Conservation (phyloP, 2,888 invertebrate species). For the Nephrotoma flavescens region DNA sequence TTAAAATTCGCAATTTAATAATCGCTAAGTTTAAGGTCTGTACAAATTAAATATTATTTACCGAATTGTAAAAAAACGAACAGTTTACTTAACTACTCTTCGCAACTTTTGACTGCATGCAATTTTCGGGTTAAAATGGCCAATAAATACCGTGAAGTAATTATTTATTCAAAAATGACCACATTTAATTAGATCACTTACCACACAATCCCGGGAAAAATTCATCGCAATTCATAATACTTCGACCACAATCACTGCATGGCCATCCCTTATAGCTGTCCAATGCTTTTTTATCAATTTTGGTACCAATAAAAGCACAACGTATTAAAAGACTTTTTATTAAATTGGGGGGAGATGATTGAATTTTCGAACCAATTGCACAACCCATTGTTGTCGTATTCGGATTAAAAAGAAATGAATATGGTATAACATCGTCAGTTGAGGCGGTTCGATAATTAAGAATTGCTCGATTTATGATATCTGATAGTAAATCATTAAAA, state of each 20-base stretch:
- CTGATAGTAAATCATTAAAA: neutral
- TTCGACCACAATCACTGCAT: neutral
- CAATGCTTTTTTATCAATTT: neutral
- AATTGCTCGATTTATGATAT: neutral
- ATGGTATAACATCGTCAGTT: neutral
- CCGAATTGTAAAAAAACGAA: too few relatives aligned
- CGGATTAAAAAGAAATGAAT: neutral
- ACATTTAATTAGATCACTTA: neutral
- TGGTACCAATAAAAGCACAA: neutral
- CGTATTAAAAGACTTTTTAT: neutral
- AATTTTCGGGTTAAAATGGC: too few relatives aligned
- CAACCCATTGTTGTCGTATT: neutral
- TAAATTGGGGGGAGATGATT: neutral
- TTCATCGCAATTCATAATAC: neutral
- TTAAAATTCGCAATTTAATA: too few relatives aligned
- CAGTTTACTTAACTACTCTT: too few relatives aligned
- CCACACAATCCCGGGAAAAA: neutral
- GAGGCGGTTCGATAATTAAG: neutral
- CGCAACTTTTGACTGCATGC: too few relatives aligned
- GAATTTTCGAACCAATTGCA: neutral
- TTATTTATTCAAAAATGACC: neutral
- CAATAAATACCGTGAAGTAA: too few relatives aligned
- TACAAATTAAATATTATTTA: too few relatives aligned
- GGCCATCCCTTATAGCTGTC: neutral
- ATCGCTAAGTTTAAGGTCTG: too few relatives aligned